Percentiles rank a stretch among this genome's conserved stretches.
Conservation (phyloP, 2,888 invertebrate species). For the Leptopilina drosophilae region DNA sequence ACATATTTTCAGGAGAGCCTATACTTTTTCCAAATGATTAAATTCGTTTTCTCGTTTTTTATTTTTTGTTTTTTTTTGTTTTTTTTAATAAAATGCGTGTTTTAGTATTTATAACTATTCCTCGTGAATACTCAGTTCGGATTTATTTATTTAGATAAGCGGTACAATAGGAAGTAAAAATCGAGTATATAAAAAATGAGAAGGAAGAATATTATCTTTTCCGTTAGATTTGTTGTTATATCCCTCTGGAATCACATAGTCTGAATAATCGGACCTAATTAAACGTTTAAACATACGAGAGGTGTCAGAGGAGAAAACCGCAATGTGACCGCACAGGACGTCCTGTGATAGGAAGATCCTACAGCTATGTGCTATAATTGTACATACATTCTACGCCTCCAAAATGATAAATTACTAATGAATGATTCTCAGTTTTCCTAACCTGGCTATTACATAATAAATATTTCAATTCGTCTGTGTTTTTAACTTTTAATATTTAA, state of each 20-base stretch:
- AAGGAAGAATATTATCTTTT: slow-evolving; percentile 10
- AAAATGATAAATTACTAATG: slow-evolving; percentile 27
- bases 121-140: no score
- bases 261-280: slow-evolving; percentile 66
- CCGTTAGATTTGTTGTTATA: background rate
- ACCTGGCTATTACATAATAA: background rate
- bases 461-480: background rate
- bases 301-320: slow-evolving; percentile 57
- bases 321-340: slow-evolving; percentile 72
- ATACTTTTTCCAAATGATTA: no score
- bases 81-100: no score
- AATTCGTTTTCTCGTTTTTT: no score
- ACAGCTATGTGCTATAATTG: slow-evolving; percentile 18
- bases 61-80: no score
- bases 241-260: slow-evolving; percentile 22
- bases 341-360: slow-evolving; percentile 72
- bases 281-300: slow-evolving; percentile 62
- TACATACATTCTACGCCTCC: slow-evolving; percentile 33
- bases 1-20: no score
- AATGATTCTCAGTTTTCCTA: background rate
- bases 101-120: no score
- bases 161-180: background rate
- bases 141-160: background rate
- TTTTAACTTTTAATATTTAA: no score
- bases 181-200: slow-evolving; percentile 4